Evolutionary conservation across 2,797 vertebrate genomes (phyloP), one percentile per base, ranked within the genome.

Genomic region (Neopelma chrysocephalum): DNA sequence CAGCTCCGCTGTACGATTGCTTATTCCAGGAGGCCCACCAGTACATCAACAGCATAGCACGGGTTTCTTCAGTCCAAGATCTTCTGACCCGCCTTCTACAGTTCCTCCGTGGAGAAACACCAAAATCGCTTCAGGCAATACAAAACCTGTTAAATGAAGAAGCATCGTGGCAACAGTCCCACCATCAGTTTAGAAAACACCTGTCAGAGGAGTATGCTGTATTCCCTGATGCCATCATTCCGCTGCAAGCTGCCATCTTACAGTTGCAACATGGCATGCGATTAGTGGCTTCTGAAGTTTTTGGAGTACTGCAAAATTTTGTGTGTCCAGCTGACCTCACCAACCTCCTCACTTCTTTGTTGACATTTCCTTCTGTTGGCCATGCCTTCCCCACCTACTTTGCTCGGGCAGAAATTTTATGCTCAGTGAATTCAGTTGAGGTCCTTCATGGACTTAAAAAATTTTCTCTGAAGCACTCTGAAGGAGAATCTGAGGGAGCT

Each of bases 211-310:
- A 99, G 10, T 99, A 99, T 66, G 97, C 98, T 0, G 94, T 98
- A 2, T 99, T 98, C 94, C 99, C 99, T 0, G 99, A 99, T 21
- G 98, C 98, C 31, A 90, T 99, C 4, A 54, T 96, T 15, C 99
- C 99, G 0, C 90, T 99, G 23, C 98, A 98, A 34, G 98, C 98
- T 3, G 98, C 99, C 45, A 98, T 99, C 91, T 94, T 99, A 64
- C 99, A 99, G 97, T 89, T 99, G 77, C 98, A 98, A 2, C 98
- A 99, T 1, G 99, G 99, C 89, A 99, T 99, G 98, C 98, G 98
- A 57, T 98, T 99, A 58, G 98, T 99, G 88, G 99, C 99, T 1
- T 98, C 98, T 5, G 99, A 99, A 96, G 98, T 98, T 42, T 97
- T 97, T 1, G 42, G 96, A 40, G 93, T 85, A 0, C 96, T 99